Conservation (phyloP, 2,797 vertebrate genomes). For the Chelidonichthys spinosus region DNA sequence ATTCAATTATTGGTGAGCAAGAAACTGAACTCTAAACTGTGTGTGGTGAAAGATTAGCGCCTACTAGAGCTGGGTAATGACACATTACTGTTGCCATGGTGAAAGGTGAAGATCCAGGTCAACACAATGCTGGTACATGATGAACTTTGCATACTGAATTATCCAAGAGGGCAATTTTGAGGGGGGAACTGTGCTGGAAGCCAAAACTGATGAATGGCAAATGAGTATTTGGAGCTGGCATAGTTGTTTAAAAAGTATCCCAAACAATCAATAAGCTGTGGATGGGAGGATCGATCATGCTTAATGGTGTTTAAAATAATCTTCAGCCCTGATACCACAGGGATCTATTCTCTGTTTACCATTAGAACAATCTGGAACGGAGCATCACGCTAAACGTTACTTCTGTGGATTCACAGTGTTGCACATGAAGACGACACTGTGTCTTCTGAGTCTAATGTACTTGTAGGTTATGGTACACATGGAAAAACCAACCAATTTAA, state of each 20-base stretch:
- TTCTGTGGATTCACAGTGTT: neutral
- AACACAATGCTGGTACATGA: neutral
- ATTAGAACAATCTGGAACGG: neutral
- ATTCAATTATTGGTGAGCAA: neutral
- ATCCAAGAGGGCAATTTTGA: too few species aligned
- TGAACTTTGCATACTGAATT: neutral
- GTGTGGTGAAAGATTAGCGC: too few species aligned
- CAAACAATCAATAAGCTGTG: conserved; percentile 15
- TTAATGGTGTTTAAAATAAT: conserved; percentile 9
- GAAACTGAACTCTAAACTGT: neutral
- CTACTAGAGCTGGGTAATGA: too few species aligned
- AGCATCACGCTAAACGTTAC: neutral
- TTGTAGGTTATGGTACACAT: neutral
- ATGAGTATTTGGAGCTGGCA: neutral
- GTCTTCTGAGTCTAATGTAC: neutral
- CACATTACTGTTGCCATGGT: too few species aligned
- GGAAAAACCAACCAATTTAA: conserved; percentile 5
- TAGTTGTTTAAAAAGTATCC: neutral
- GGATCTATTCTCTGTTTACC: neutral
- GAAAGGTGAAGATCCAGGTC: too few species aligned
- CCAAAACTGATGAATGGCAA: neutral
- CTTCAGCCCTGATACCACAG: neutral
- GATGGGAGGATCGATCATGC: conserved; percentile 1
- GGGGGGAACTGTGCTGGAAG: neutral
- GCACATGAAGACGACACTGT: too few species aligned